Percentiles rank a stretch among this genome's conserved stretches.
Conservation (phyloP, 2,888 invertebrate species). For the Drosophila melanosoma region DNA sequence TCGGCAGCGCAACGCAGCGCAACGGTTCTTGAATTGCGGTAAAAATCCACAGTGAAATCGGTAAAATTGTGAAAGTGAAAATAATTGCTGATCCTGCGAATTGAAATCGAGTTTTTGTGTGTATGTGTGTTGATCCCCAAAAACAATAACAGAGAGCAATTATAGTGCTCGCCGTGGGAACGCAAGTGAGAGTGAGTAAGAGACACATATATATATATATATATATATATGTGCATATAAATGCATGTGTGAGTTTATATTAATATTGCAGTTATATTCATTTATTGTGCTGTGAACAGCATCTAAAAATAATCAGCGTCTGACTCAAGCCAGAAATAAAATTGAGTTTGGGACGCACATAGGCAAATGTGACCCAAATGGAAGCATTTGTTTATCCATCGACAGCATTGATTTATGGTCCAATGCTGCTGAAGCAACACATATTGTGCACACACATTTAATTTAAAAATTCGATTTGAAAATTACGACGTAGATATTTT, state of each 20-base stretch:
- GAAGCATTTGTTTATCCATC: constrained; percentile 36
- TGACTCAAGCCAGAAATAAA: constrained; percentile 60
- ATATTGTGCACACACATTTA: constrained; percentile 7
- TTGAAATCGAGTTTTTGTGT: constrained; percentile 14
- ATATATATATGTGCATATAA: not conserved
- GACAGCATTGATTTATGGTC: constrained; percentile 42
- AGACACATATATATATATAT: not conserved
- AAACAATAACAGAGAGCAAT: constrained; percentile 15
- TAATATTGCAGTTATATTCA: constrained; percentile 26
- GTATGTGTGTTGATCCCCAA: constrained; percentile 7
- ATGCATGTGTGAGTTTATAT: not conserved
- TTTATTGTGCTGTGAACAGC: constrained; percentile 6
- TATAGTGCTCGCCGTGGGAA: constrained; percentile 17
- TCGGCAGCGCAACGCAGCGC: constrained; percentile 67
- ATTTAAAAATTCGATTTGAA: not conserved
- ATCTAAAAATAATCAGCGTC: constrained; percentile 48
- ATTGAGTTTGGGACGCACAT: constrained; percentile 44
- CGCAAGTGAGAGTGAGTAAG: constrained; percentile 52
- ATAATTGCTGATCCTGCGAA: constrained; percentile 37
- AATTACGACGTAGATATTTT: constrained; percentile 38
- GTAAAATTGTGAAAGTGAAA: constrained; percentile 51
- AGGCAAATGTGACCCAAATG: constrained; percentile 61
- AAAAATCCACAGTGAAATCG: constrained; percentile 19
- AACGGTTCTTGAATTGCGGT: constrained; percentile 26
- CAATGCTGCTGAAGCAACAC: constrained; percentile 12